Base-by-base conservation (phyloP, 2,888 invertebrate species). In the Hyalella azteca region DNA sequence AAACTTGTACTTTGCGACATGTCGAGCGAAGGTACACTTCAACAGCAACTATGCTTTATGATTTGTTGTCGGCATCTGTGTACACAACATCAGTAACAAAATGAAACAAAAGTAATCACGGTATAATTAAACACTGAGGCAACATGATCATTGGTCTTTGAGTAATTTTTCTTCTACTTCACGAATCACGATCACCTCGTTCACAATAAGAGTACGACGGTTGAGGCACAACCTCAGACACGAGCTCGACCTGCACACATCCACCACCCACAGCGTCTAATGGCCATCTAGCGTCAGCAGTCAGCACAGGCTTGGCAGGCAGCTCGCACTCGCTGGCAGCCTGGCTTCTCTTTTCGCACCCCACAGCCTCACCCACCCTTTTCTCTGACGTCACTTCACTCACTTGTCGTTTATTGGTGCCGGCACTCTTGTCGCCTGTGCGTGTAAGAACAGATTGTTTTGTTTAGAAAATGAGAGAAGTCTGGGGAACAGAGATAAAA, bases 341-440 rank as follows among this genome's bases (percentile, higher is more conserved):
- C 54, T 54, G 22, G 54, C 26, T 54, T 54, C 54, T 54, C 54
- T 54, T 29, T 29, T 54, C 54, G 54, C 54, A 29, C 54, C 29
- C 54, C 66, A 36, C 66, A 32, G 36, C 66, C 66, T 39, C 66
- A 32, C 19, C 66, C 66, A 36, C 66, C 66, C 36, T 36, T 66
- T 66, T 66, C 66, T 66, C 19, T 66, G 66, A 66, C 66, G 66
- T 66, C 66, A 66, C 66, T 11, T 36, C 36, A n/a, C n/a, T 32
- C 19, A 36, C 36, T 54, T 29, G 66, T 66, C 66, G 66, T 66
- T 36, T 36, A 66, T 66, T 66, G 32, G 66, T 66, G 66, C 39
- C 66, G 66, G 66, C 66, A 66, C 19, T 9, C 45, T 11, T 15
- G 15, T 15, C 45, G 15, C 45, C 45, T n/a, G n/a, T n/a, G n/a